A percentile compares a stretch with the other conserved stretches of the same genome.
phyloP scores from a whole-genome alignment of 2,113 vertebrate species.

The Gorsachius goisagi region DNA sequence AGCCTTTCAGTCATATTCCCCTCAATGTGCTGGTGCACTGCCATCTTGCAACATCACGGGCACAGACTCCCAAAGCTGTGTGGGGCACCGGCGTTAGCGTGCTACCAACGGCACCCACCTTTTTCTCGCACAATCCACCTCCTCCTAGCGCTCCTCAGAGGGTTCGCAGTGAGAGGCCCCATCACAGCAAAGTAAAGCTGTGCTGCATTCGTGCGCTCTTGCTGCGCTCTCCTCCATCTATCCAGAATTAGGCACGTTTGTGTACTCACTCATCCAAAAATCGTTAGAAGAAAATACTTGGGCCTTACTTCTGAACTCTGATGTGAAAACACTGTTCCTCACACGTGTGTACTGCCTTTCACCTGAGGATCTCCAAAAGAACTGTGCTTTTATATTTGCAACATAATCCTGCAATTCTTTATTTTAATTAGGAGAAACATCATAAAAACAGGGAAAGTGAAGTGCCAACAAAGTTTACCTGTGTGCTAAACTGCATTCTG shows the following conservation, averaged over 20 bases:
- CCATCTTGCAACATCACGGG: fast-evolving
- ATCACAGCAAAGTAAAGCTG: neutral
- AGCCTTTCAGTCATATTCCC: neutral
- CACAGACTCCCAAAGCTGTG: neutral
- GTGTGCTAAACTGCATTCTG: neutral
- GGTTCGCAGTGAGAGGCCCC: neutral
- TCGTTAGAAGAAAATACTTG: neutral
- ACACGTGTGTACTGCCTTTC: neutral
- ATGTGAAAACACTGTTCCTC: neutral
- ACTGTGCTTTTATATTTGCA: neutral
- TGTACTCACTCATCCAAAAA: neutral
- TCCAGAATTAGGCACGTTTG: neutral
- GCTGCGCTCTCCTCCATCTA: fast-evolving
- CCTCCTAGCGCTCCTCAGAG: neutral
- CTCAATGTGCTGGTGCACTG: fast-evolving
- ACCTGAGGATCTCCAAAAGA: neutral
- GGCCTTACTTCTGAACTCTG: neutral
- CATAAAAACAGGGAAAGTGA: neutral
- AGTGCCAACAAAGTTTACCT: neutral
- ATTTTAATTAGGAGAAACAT: neutral
- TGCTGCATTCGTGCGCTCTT: neutral
- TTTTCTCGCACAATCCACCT: neutral
- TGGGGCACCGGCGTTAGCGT: fast-evolving
- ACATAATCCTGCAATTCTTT: neutral
- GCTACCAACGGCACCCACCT: neutral